A percentile compares a stretch with the other conserved stretches of the same genome.
These are phyloP conservation scores for Drosophila mercatorum DNA, from an alignment of 2,888 invertebrate genomes.

Conservation along the genomic window DNA sequence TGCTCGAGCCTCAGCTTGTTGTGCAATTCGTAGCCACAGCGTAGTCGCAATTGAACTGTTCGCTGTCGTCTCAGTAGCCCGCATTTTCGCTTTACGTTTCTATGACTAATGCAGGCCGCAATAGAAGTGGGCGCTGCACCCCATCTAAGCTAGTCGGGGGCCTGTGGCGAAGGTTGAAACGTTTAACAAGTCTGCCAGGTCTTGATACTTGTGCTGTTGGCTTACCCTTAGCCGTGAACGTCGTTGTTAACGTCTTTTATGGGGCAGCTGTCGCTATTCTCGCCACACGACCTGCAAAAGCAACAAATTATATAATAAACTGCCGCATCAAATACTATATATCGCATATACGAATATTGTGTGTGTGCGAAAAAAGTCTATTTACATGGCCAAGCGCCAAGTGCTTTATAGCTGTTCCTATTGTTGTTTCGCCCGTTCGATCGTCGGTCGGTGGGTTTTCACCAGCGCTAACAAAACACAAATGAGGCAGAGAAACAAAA, in stretches of 20 bases:
- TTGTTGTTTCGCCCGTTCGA: slow-evolving; percentile 29
- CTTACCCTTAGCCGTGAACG: slow-evolving; percentile 40
- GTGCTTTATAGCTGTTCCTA: slow-evolving; percentile 44
- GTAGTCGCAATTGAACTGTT: slow-evolving; percentile 35
- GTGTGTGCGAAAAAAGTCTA: slow-evolving; percentile 33
- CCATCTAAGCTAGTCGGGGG: slow-evolving; percentile 20
- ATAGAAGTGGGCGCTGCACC: slow-evolving; percentile 28
- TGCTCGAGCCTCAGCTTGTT: slow-evolving; percentile 34
- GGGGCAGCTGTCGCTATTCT: slow-evolving; percentile 69
- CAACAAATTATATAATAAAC: slow-evolving; percentile 56
- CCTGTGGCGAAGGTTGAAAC: slow-evolving; percentile 54
- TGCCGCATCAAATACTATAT: slow-evolving; percentile 14
- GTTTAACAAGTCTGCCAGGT: slow-evolving; percentile 59
- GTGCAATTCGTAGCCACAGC: slow-evolving; percentile 48
- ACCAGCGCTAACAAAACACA: slow-evolving; percentile 13
- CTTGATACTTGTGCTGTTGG: slow-evolving; percentile 17
- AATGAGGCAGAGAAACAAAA: slow-evolving; percentile 12
- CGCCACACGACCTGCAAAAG: slow-evolving; percentile 65
- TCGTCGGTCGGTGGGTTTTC: slow-evolving; percentile 46
- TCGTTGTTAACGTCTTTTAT: slow-evolving; percentile 54
- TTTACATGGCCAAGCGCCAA: slow-evolving; percentile 72
- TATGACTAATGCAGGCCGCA: slow-evolving; percentile 62
- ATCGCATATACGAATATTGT: slow-evolving; percentile 16
- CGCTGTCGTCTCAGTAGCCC: slow-evolving; percentile 23
- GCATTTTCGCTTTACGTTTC: slow-evolving; percentile 37